These are phyloP conservation scores for Himalopsyche tibetana DNA, from an alignment of 2,888 invertebrate genomes.

Conservation along the genomic window DNA sequence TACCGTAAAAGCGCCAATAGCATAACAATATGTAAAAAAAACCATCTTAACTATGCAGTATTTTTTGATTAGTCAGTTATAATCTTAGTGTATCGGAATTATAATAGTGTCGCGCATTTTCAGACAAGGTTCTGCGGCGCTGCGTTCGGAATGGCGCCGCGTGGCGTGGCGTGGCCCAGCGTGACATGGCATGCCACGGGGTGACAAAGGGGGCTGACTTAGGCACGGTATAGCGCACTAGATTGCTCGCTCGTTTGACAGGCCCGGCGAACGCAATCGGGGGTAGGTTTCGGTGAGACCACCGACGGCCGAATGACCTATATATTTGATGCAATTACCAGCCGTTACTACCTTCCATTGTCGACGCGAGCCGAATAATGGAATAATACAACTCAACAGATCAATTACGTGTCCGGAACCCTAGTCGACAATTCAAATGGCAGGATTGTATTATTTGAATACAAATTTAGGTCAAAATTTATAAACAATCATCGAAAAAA, in stretches of 20 bases:
- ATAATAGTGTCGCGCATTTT: background rate
- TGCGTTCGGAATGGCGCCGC: constrained; percentile 4
- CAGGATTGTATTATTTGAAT: background rate
- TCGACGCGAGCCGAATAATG: constrained; percentile 1
- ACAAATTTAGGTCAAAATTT: too few species aligned
- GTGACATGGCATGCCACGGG: constrained; percentile 25
- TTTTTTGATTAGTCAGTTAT: too few species aligned
- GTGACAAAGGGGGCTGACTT: constrained; percentile 31
- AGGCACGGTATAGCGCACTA: constrained; percentile 22
- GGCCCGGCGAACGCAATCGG: constrained; percentile 22
- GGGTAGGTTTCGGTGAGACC: constrained; percentile 15
- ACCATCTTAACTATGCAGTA: too few species aligned
- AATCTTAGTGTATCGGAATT: too few species aligned
- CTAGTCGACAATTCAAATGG: background rate
- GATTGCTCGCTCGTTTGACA: constrained; percentile 22
- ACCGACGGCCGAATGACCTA: constrained; percentile 26
- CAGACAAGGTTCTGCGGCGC: background rate
- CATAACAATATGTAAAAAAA: too few species aligned
- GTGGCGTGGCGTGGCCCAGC: constrained; percentile 27
- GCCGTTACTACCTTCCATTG: background rate
- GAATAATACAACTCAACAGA: constrained; percentile 14
- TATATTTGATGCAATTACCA: constrained; percentile 24
- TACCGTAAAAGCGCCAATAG: too few species aligned
- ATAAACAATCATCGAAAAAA: too few species aligned
- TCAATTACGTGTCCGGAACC: background rate